Conservation (phyloP, 2,888 invertebrate species). For the Amiota minor region DNA sequence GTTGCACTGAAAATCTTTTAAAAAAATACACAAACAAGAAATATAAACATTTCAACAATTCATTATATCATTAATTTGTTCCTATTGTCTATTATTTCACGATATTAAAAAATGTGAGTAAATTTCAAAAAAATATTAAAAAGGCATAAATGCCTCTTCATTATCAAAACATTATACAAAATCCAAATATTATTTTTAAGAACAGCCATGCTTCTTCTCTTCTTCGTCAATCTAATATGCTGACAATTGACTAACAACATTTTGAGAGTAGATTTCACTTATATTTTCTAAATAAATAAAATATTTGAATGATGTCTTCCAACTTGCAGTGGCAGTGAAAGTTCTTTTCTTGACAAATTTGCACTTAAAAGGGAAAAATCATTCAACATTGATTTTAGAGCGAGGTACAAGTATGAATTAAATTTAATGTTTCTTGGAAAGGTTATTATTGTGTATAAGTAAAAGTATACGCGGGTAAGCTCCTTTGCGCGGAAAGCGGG, state of each 20-base stretch:
- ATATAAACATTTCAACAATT: too few relatives aligned
- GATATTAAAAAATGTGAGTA: neutral
- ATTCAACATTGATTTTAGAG: neutral
- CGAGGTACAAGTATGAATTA: conserved; percentile 12
- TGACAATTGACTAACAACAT: conserved; percentile 1
- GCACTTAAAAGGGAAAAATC: neutral
- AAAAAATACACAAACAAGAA: neutral
- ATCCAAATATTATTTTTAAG: neutral
- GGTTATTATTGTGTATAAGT: too few relatives aligned
- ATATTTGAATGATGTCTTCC: neutral
- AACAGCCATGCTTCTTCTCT: neutral
- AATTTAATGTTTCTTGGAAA: too few relatives aligned
- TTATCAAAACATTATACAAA: neutral
- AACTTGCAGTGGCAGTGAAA: conserved; percentile 15
- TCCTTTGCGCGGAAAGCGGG: too few relatives aligned
- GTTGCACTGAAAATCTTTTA: neutral
- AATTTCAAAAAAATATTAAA: neutral
- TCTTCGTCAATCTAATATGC: too few relatives aligned
- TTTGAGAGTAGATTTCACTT: neutral
- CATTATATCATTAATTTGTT: too few relatives aligned
- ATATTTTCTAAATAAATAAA: too few relatives aligned
- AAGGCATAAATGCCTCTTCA: neutral
- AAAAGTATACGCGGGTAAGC: too few relatives aligned
- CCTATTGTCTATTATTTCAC: too few relatives aligned
- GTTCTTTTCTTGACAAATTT: neutral